Conservation (phyloP, 2,888 invertebrate genomes). For the Dryococelus australis region DNA sequence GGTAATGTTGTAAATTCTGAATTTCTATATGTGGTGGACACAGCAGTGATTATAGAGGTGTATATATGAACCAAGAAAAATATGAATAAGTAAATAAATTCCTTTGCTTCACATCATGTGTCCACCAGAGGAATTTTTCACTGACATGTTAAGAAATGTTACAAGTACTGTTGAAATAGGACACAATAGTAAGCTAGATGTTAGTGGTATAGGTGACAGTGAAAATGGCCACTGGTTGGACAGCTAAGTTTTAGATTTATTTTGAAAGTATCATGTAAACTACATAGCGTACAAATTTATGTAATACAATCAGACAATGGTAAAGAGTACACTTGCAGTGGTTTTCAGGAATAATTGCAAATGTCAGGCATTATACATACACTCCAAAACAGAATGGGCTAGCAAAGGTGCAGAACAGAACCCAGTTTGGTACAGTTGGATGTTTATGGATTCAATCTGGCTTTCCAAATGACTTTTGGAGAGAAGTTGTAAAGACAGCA, state of each 20-base stretch:
- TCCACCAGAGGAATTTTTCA: neutral
- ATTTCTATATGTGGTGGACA: neutral
- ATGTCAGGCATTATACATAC: neutral
- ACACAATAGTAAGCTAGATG: slow-evolving; percentile 20
- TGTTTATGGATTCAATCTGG: no score
- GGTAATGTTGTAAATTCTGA: neutral
- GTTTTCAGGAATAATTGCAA: neutral
- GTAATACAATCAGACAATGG: neutral
- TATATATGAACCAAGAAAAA: neutral
- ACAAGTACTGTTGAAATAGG: neutral
- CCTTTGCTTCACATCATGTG: slow-evolving; percentile 21
- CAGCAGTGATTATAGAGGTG: neutral
- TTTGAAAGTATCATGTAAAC: neutral
- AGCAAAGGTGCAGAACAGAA: no score
- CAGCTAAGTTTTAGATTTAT: neutral
- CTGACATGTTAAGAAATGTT: neutral
- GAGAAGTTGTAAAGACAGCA: no score
- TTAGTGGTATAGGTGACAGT: slow-evolving; percentile 18
- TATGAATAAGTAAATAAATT: neutral
- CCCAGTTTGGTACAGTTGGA: no score
- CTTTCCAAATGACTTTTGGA: no score
- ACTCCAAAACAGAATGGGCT: neutral
- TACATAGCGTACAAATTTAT: neutral
- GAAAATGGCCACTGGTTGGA: slow-evolving; percentile 18
- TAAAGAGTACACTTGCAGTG: neutral